phyloP scores from a whole-genome alignment of 1,140 invertebrate genomes.

The Rhizoglyphus robini region DNA sequence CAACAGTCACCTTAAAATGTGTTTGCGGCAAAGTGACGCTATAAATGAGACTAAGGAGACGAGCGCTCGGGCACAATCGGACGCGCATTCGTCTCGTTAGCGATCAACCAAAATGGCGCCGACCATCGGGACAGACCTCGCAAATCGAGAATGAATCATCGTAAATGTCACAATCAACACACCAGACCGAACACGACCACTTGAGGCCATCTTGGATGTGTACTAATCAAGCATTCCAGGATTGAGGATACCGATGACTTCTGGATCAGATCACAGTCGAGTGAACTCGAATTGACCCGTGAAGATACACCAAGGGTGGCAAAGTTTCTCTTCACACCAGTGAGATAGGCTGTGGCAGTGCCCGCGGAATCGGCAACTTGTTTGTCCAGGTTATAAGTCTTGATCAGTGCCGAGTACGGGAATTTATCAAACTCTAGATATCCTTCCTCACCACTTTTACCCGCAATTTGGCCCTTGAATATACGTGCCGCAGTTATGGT shows the following conservation, averaged over 20 bases:
- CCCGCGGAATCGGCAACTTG: slow-evolving; percentile 59
- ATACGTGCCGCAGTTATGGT: slow-evolving; percentile 67
- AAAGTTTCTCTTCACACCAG: slow-evolving; percentile 70
- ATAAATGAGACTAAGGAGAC: too few relatives aligned
- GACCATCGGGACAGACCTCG: too few relatives aligned
- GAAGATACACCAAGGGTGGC: slow-evolving; percentile 59
- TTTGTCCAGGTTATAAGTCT: slow-evolving; percentile 16
- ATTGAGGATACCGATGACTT: slow-evolving; percentile 46
- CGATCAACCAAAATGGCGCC: too few relatives aligned
- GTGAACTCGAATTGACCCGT: slow-evolving; percentile 42
- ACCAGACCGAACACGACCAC: too few relatives aligned
- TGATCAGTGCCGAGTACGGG: slow-evolving; percentile 54
- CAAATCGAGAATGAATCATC: too few relatives aligned
- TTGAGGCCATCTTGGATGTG: too few relatives aligned
- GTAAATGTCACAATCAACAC: too few relatives aligned
- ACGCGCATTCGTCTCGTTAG: too few relatives aligned
- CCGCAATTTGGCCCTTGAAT: slow-evolving; percentile 32
- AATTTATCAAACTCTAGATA: slow-evolving; percentile 64
- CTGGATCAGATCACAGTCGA: slow-evolving; percentile 51
- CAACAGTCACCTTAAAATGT: too few relatives aligned
- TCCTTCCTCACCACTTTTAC: slow-evolving; percentile 46
- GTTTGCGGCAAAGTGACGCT: too few relatives aligned
- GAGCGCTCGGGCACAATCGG: too few relatives aligned
- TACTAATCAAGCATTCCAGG: too few relatives aligned
- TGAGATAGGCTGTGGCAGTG: slow-evolving; percentile 70